Conservation (phyloP, 2,888 invertebrate genomes). For the Temnothorax unifasciatus region DNA sequence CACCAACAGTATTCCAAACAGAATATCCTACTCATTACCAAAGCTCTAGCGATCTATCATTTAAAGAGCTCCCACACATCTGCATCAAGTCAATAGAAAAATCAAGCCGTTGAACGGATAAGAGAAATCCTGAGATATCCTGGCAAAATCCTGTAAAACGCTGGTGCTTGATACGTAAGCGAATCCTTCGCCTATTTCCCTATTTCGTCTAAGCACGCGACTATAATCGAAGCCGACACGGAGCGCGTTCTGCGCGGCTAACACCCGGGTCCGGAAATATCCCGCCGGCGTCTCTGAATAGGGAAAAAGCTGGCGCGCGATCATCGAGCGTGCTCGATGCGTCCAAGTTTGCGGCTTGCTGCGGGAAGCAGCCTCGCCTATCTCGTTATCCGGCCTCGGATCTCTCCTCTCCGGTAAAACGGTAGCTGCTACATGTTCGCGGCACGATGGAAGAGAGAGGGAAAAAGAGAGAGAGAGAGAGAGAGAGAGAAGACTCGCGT, state of each 20-base stretch:
- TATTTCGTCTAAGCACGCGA: conserved; percentile 15
- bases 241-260: conserved; percentile 63
- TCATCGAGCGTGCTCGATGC: conserved; percentile 53
- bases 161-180: conserved; percentile 1
- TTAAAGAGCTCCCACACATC: not conserved
- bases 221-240: conserved; percentile 71
- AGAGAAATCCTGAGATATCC: not conserved
- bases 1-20: conserved; percentile 2
- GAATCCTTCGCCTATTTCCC: not conserved
- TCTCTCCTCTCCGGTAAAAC: conserved; percentile 46
- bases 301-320: conserved; percentile 37
- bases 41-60: not conserved
- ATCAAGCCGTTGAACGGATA: not conserved
- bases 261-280: conserved; percentile 58
- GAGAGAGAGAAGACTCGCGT: conserved; percentile 30
- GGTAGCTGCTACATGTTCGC: conserved; percentile 43
- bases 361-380: conserved; percentile 46
- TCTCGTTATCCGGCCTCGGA: conserved; percentile 53
- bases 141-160: not conserved
- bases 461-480: not conserved
- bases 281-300: conserved; percentile 66
- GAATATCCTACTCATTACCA: not conserved
- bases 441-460: not conserved
- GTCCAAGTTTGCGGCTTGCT: conserved; percentile 41
- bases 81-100: not conserved